Conservation (phyloP, 2,113 vertebrate species). For the Lagopus muta region DNA sequence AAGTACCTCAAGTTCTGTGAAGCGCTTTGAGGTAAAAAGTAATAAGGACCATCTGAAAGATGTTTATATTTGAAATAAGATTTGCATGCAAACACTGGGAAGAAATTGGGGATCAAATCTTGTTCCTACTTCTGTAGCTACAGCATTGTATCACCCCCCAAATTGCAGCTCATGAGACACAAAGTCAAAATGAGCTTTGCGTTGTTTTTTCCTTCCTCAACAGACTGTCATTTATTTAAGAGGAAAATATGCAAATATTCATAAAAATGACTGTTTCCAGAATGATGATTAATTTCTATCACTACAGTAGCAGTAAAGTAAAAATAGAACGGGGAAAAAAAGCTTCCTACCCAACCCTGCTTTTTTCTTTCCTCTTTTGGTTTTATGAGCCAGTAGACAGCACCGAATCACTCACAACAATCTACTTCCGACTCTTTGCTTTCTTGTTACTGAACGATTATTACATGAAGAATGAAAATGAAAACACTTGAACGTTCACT, state of each 20-base stretch:
- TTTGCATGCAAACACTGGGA: not conserved
- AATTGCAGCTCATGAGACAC: not conserved
- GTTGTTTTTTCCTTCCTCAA: not conserved
- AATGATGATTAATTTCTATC: constrained; percentile 43
- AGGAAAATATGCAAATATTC: constrained; percentile 50
- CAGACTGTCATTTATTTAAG: not conserved
- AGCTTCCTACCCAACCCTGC: constrained; percentile 25
- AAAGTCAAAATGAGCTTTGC: not conserved
- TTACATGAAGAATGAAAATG: not conserved
- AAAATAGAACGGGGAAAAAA: constrained; percentile 47
- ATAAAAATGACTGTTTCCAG: not conserved
- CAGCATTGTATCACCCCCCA: not conserved
- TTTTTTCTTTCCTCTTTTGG: not conserved
- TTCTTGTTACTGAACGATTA: not conserved
- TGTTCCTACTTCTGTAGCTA: not conserved
- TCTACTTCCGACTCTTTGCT: not conserved
- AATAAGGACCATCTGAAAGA: not conserved
- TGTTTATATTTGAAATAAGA: not conserved
- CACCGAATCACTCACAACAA: not conserved
- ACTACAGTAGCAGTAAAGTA: constrained; percentile 4
- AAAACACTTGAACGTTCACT: not conserved
- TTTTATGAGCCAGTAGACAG: not conserved
- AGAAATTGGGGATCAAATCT: not conserved
- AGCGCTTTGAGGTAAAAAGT: not conserved
- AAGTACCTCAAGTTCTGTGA: not conserved